These are phyloP conservation scores for Malurus alboscapulatus DNA, from an alignment of 2,113 vertebrate genomes.

Conservation along the genomic window DNA sequence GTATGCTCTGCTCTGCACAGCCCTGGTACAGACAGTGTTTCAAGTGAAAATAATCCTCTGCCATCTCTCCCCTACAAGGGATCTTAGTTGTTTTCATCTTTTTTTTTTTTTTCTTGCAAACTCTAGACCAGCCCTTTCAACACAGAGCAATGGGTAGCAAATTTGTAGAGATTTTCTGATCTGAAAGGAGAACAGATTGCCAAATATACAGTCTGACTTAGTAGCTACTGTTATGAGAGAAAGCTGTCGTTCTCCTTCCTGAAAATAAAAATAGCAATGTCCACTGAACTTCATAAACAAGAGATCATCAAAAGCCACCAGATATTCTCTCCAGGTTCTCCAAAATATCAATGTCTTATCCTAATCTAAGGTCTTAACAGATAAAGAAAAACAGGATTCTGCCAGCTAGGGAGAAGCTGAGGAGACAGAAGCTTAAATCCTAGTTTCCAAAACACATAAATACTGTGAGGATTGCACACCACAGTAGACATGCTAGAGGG, in stretches of 20 bases:
- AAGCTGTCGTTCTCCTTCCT: not conserved
- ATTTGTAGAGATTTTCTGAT: not conserved
- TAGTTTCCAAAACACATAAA: not conserved
- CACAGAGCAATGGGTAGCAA: not conserved
- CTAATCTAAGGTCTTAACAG: not conserved
- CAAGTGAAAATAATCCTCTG: not conserved
- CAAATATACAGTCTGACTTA: not conserved
- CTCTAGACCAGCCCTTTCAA: not conserved
- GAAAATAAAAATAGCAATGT: not conserved
- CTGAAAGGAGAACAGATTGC: not conserved
- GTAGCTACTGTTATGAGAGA: not conserved
- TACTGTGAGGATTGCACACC: not conserved
- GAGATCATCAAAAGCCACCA: not conserved
- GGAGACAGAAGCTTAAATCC: not conserved
- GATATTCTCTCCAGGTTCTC: not conserved
- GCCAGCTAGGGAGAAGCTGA: not conserved
- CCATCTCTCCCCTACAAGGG: not conserved
- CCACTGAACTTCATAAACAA: not conserved
- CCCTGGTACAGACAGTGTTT: not conserved
- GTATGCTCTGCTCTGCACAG: accelerated
- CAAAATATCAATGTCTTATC: not conserved
- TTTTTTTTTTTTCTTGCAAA: not conserved
- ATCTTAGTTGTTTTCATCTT: not conserved
- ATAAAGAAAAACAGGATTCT: not conserved
- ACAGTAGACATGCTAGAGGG: not conserved